Percentiles rank a stretch among this genome's conserved stretches.
phyloP scores from a whole-genome alignment of 2,113 vertebrate genomes.

The Siphamia tubifer region DNA sequence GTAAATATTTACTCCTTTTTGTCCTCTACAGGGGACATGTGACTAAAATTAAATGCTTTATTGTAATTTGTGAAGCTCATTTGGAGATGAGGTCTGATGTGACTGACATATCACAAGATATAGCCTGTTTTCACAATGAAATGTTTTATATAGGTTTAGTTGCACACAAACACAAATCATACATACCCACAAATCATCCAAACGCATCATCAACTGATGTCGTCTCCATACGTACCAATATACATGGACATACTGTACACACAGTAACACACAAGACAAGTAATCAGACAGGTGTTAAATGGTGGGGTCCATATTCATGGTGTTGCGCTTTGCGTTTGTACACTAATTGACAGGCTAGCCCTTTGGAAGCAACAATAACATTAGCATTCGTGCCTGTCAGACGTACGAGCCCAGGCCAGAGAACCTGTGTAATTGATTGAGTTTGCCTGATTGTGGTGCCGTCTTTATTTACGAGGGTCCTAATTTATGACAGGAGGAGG shows the following conservation, averaged over 20 bases:
- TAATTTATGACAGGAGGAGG: constrained; percentile 95
- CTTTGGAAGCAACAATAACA: constrained; percentile 86
- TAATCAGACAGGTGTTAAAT: constrained; percentile 77
- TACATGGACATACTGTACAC: neutral
- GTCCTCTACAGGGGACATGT: constrained; percentile 1
- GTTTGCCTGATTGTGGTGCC: constrained; percentile 94
- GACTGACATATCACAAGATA: constrained; percentile 4
- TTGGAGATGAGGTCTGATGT: constrained; percentile 10
- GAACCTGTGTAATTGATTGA: constrained; percentile 89
- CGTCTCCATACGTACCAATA: neutral
- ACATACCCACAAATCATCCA: neutral
- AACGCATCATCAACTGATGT: neutral
- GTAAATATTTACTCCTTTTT: neutral
- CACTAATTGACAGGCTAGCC: constrained; percentile 81
- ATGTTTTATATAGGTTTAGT: constrained; percentile 13
- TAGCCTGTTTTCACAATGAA: constrained; percentile 11
- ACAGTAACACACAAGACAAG: constrained; percentile 21
- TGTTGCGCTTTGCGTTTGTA: constrained; percentile 59
- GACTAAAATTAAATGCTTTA: neutral
- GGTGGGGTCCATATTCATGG: constrained; percentile 71
- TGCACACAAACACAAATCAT: neutral
- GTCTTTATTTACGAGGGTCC: constrained; percentile 96
- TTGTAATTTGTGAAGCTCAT: constrained; percentile 19
- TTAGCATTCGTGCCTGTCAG: constrained; percentile 81
- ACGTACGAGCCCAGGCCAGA: constrained; percentile 82